phyloP scores from a whole-genome alignment of 35 echinoderm and acorn worm genomes.

The Apostichopus californicus region DNA sequence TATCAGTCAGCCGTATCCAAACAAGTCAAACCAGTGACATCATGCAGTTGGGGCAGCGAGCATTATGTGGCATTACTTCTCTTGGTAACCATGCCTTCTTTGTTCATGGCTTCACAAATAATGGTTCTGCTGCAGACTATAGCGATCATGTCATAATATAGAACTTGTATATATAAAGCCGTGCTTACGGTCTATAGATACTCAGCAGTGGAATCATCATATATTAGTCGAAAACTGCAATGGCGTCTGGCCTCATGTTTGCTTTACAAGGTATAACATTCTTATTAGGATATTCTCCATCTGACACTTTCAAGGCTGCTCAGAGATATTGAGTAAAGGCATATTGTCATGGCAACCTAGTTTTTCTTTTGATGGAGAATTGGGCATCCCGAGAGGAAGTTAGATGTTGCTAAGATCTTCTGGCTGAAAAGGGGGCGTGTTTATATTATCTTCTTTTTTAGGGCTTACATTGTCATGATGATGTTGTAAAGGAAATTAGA shows the following conservation, averaged over 20 bases:
- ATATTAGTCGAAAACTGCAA: not conserved
- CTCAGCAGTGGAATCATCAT: too few relatives aligned
- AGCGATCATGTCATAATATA: too few relatives aligned
- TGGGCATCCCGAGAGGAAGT: not conserved
- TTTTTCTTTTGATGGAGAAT: not conserved
- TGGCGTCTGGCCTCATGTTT: not conserved
- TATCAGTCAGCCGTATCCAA: constrained; percentile 41
- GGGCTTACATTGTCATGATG: too few relatives aligned
- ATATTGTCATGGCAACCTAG: not conserved
- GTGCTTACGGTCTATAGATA: too few relatives aligned
- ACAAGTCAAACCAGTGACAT: not conserved
- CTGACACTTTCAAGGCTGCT: not conserved
- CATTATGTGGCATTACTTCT: not conserved
- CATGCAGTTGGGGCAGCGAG: not conserved
- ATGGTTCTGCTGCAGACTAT: not conserved
- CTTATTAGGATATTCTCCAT: not conserved
- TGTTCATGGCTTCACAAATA: not conserved
- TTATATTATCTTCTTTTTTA: too few relatives aligned
- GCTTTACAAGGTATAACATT: constrained; percentile 10
- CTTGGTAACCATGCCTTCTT: not conserved
- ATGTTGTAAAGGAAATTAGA: too few relatives aligned
- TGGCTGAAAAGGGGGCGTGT: too few relatives aligned
- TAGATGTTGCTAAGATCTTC: not conserved
- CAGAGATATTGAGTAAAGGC: not conserved
- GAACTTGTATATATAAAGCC: too few relatives aligned